These are phyloP conservation scores for Zaprionus ornatus DNA, from an alignment of 1,140 invertebrate genomes.

Conservation along the genomic window DNA sequence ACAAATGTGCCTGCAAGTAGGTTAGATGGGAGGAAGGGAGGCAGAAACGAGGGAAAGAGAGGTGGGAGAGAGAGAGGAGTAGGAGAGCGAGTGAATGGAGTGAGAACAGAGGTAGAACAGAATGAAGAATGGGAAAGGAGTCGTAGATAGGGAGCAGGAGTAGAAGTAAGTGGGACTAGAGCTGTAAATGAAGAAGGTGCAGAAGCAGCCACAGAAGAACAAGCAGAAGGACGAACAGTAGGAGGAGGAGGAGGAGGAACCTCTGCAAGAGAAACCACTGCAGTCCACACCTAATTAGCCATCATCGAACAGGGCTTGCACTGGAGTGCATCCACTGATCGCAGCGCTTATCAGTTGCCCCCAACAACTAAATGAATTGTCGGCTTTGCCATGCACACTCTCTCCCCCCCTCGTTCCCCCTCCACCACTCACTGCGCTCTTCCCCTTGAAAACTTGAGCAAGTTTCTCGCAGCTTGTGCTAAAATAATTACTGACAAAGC, in stretches of 20 bases:
- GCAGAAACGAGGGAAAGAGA: no score
- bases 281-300: neutral
- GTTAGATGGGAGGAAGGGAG: conserved; percentile 26
- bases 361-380: conserved; percentile 2
- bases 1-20: conserved; percentile 72
- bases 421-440: neutral
- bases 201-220: neutral
- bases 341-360: neutral
- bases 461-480: conserved; percentile 58
- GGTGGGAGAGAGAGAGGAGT: neutral
- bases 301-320: neutral
- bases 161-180: no score
- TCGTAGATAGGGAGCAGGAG: no score
- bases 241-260: no score
- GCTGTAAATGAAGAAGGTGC: no score
- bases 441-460: conserved; percentile 22
- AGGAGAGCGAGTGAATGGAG: no score
- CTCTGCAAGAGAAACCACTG: neutral
- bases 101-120: no score
- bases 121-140: no score
- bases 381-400: neutral
- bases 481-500: conserved; percentile 79
- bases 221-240: neutral
- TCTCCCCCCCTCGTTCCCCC: neutral
- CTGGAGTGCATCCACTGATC: neutral